phyloP scores from a whole-genome alignment of 2,888 invertebrate genomes.

The Yponomeuta cagnagella region DNA sequence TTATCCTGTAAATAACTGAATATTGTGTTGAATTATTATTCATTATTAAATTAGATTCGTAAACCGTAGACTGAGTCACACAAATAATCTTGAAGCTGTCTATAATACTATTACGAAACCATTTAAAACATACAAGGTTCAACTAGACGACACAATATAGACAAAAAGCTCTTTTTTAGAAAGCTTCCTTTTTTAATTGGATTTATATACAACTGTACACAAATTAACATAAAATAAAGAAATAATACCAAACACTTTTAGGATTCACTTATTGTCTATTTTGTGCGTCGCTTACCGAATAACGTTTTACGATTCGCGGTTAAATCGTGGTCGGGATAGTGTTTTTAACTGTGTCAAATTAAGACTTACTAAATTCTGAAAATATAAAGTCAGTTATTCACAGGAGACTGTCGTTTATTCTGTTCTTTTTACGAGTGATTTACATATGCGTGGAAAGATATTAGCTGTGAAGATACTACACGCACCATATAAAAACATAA shows the following conservation, averaged over 20 bases:
- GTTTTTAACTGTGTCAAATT: conserved; percentile 8
- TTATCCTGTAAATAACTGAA: conserved; percentile 68
- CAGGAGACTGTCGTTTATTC: conserved; percentile 39
- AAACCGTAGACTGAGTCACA: conserved; percentile 51
- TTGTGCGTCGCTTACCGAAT: conserved; percentile 5
- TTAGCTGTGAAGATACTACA: conserved; percentile 10
- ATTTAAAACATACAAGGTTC: background rate
- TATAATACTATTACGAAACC: background rate
- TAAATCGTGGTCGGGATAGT: background rate
- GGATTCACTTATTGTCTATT: background rate
- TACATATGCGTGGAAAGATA: background rate
- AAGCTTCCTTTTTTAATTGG: no score
- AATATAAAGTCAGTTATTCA: conserved; percentile 59
- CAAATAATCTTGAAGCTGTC: conserved; percentile 24
- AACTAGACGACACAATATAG: conserved; percentile 17
- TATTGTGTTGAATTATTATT: conserved; percentile 15
- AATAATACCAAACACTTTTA: no score
- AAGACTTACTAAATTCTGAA: conserved; percentile 21
- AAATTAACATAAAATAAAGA: no score
- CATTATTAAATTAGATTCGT: conserved; percentile 14
- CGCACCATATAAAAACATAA: background rate
- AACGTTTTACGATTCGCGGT: background rate
- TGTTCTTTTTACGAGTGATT: background rate
- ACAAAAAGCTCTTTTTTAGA: no score
- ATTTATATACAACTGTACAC: no score